Conservation (phyloP, 1,140 invertebrate genomes). For the Drosophila fuyamai region DNA sequence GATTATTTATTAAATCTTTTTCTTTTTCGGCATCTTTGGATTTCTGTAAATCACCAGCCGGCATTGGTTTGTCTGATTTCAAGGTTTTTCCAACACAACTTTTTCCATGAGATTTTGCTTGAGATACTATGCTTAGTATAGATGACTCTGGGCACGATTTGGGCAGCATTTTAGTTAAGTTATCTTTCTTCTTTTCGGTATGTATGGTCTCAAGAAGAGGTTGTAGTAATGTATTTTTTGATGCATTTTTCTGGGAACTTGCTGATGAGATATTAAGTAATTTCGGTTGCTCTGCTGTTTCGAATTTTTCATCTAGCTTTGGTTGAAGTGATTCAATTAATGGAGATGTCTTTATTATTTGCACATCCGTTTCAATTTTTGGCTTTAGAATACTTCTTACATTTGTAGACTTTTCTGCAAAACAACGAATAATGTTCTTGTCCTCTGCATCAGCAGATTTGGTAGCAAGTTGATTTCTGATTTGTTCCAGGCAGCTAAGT, state of each 20-base stretch:
- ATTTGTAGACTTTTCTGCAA: constrained; percentile 32
- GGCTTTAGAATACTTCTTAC: neutral
- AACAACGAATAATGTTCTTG: neutral
- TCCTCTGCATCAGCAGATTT: neutral
- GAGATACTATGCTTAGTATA: neutral
- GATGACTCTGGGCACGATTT: neutral
- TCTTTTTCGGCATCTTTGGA: neutral
- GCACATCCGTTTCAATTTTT: neutral
- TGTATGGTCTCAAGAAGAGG: neutral
- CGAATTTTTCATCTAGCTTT: neutral
- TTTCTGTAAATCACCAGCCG: neutral
- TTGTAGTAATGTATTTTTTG: neutral
- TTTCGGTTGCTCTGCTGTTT: neutral
- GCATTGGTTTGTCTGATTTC: too few species aligned
- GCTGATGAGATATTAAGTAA: neutral
- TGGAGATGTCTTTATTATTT: neutral
- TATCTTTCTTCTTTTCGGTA: neutral
- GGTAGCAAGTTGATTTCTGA: constrained; percentile 10
- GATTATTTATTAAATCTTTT: neutral
- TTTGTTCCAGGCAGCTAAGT: constrained; percentile 19
- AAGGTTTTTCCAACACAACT: too few species aligned
- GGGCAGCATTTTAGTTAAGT: neutral
- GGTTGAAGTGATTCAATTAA: neutral
- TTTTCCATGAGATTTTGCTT: too few species aligned
- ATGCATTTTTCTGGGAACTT: neutral